Conservation (phyloP, 2,797 vertebrate species). For the Rhinichthys osculus region DNA sequence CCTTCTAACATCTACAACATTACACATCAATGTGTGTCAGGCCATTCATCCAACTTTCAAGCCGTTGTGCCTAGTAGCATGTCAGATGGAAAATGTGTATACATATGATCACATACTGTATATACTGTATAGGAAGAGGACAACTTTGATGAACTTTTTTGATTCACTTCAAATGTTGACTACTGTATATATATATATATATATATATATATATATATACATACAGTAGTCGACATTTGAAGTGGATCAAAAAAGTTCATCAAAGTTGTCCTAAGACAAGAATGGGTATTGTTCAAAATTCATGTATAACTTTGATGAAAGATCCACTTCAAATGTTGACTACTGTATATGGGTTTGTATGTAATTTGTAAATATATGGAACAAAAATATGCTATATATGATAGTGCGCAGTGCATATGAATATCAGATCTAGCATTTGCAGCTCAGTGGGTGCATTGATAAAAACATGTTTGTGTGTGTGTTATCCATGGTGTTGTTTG, state of each 20-base stretch:
- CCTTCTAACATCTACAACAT: conserved; percentile 15
- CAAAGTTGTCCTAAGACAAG: no score
- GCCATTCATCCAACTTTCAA: not conserved
- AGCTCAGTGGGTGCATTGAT: conserved; percentile 1
- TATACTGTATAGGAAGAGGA: no score
- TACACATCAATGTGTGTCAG: not conserved
- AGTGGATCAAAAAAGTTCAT: no score
- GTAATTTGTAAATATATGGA: not conserved
- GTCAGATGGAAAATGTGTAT: not conserved
- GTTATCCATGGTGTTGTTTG: conserved; percentile 70
- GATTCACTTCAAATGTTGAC: no score
- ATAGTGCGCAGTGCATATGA: not conserved
- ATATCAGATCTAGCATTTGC: conserved; percentile 14
- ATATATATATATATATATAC: not conserved
- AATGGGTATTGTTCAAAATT: no score
- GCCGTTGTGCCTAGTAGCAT: not conserved
- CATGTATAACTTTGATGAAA: no score
- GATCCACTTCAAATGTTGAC: no score
- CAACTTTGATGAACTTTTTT: no score
- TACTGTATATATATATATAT: not conserved
- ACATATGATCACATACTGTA: not conserved
- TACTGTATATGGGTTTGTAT: no score
- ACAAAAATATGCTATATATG: not conserved
- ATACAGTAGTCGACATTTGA: no score
- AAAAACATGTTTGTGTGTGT: conserved; percentile 62